A percentile compares a stretch with the other conserved stretches of the same genome.
phyloP scores from a whole-genome alignment of 1,140 invertebrate species.

The Drosophila truncata region DNA sequence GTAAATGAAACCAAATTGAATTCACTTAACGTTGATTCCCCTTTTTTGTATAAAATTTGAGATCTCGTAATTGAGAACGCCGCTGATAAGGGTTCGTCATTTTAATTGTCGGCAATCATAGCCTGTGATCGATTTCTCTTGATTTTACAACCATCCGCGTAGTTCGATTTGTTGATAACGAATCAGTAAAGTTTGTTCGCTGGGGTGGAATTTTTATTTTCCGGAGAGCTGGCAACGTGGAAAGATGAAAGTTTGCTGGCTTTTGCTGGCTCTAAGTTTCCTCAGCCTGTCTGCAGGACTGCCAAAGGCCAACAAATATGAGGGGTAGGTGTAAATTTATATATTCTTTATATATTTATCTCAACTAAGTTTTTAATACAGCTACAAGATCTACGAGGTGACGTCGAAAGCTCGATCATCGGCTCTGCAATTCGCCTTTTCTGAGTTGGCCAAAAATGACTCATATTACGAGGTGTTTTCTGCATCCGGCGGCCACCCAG shows the following conservation, averaged over 20 bases:
- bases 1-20: background rate
- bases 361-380: background rate
- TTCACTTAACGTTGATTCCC: background rate
- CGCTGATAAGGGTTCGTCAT: background rate
- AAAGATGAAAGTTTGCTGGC: slow-evolving; percentile 51
- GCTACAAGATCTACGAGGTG: slow-evolving; percentile 64
- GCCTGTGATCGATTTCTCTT: slow-evolving; percentile 10
- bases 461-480: slow-evolving; percentile 57
- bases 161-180: slow-evolving; percentile 25
- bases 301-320: slow-evolving; percentile 35
- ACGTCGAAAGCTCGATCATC: slow-evolving; percentile 21
- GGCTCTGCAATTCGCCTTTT: background rate
- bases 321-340: slow-evolving; percentile 40
- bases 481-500: background rate
- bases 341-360: background rate
- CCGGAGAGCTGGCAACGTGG: slow-evolving; percentile 12
- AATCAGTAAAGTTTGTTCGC: background rate
- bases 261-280: slow-evolving; percentile 28
- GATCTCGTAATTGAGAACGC: slow-evolving; percentile 29
- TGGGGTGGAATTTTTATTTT: slow-evolving; percentile 23
- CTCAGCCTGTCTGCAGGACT: slow-evolving; percentile 13
- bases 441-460: slow-evolving; percentile 42
- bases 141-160: slow-evolving; percentile 28
- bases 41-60: background rate
- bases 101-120: slow-evolving; percentile 26